A percentile compares a stretch with the other conserved stretches of the same genome.
These are phyloP conservation scores for Drosophila nannoptera DNA, from an alignment of 1,140 invertebrate species.

Conservation along the genomic window DNA sequence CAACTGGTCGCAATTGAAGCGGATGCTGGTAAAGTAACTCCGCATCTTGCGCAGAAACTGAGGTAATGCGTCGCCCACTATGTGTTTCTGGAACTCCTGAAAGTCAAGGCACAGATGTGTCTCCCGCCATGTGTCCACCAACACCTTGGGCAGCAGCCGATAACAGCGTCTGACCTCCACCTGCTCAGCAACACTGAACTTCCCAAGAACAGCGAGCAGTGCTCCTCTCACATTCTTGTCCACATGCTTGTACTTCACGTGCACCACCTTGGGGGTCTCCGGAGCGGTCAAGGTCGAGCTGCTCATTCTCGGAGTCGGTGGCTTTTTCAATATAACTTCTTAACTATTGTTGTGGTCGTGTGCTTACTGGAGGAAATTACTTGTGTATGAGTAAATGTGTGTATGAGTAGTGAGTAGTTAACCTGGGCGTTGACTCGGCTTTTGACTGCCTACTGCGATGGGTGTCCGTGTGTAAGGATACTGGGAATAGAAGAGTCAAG, in stretches of 20 bases:
- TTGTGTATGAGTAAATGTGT: neutral
- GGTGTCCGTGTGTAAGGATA: neutral
- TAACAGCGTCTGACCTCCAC: conserved; percentile 3
- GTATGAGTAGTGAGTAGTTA: neutral
- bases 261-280: neutral
- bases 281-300: neutral
- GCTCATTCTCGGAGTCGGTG: neutral
- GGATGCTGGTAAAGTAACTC: conserved; percentile 15
- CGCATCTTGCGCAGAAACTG: conserved; percentile 25
- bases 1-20: conserved; percentile 29
- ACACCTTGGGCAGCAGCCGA: conserved; percentile 1
- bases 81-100: conserved; percentile 10
- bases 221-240: neutral
- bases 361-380: neutral
- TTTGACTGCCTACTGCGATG: neutral
- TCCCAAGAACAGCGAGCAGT: neutral
- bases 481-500: no score
- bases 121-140: conserved; percentile 10
- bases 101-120: conserved; percentile 14
- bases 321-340: neutral
- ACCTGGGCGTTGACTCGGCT: neutral
- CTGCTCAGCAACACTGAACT: conserved; percentile 15
- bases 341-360: neutral
- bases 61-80: conserved; percentile 1
- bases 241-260: neutral